These are phyloP conservation scores for Spermophilus dauricus DNA, from an alignment of 2,113 vertebrate species.

Conservation along the genomic window DNA sequence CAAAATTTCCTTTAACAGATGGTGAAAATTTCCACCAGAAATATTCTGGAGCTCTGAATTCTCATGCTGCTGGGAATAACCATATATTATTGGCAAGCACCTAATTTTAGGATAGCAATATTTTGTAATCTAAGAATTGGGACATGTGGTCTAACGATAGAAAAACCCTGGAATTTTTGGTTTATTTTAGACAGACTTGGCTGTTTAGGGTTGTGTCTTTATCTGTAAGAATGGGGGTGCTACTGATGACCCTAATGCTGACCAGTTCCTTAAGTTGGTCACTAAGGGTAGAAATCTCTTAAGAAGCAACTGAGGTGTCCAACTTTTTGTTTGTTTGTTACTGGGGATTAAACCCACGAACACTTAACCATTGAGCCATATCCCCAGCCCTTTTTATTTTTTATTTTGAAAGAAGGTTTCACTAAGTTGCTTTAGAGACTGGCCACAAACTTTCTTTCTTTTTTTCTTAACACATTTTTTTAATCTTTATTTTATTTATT, in stretches of 20 bases:
- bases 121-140: not conserved
- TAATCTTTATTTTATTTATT: too few species aligned
- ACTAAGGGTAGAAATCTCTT: not conserved
- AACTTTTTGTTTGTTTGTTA: too few species aligned
- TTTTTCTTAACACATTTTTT: too few species aligned
- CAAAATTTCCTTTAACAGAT: constrained; percentile 17
- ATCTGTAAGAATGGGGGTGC: not conserved
- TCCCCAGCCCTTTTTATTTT: too few species aligned
- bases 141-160: not conserved
- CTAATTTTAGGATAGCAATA: not conserved
- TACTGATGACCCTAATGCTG: not conserved
- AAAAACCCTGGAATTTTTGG: not conserved
- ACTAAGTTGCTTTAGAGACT: too few species aligned
- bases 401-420: too few species aligned
- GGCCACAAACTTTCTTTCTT: too few species aligned
- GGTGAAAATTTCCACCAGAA: constrained; percentile 1
- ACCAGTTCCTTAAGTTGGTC: not conserved
- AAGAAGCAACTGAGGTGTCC: too few species aligned
- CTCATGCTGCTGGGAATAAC: not conserved
- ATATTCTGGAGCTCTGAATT: constrained; percentile 8
- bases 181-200: constrained; percentile 11
- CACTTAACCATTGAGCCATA: too few species aligned
- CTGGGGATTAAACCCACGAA: too few species aligned
- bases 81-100: not conserved
- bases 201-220: not conserved